A percentile compares a stretch with the other conserved stretches of the same genome.
phyloP scores from a whole-genome alignment of 2,888 invertebrate genomes.

The Bimastos eiseni region DNA sequence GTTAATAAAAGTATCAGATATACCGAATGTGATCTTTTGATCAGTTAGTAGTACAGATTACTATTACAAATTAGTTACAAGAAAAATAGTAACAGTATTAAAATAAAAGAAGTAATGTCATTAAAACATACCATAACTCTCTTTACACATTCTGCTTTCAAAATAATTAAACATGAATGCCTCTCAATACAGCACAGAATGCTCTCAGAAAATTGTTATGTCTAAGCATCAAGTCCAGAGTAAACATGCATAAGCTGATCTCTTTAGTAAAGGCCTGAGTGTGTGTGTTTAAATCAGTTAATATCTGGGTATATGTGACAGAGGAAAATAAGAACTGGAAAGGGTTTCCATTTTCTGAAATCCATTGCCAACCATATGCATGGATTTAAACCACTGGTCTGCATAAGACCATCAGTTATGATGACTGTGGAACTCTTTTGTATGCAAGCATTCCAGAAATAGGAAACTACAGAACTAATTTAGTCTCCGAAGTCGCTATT shows the following conservation, averaged over 20 bases:
- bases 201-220: not conserved
- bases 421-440: not conserved
- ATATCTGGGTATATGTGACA: not conserved
- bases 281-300: not conserved
- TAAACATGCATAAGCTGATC: not conserved
- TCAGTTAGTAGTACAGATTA: not conserved
- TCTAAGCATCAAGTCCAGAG: not conserved
- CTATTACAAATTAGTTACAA: constrained; percentile 1
- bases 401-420: not conserved
- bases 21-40: not conserved
- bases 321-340: not conserved
- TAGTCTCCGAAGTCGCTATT: not conserved
- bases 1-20: not conserved
- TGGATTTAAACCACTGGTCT: not conserved
- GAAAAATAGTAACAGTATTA: not conserved
- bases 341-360: constrained; percentile 13
- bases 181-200: not conserved
- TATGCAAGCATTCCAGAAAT: not conserved
- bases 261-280: not conserved
- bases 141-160: not conserved
- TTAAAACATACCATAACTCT: not conserved
- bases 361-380: not conserved
- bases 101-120: not conserved
- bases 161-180: not conserved
- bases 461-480: not conserved